phyloP scores from a whole-genome alignment of 2,797 vertebrate genomes.

The Silurus aristotelis region DNA sequence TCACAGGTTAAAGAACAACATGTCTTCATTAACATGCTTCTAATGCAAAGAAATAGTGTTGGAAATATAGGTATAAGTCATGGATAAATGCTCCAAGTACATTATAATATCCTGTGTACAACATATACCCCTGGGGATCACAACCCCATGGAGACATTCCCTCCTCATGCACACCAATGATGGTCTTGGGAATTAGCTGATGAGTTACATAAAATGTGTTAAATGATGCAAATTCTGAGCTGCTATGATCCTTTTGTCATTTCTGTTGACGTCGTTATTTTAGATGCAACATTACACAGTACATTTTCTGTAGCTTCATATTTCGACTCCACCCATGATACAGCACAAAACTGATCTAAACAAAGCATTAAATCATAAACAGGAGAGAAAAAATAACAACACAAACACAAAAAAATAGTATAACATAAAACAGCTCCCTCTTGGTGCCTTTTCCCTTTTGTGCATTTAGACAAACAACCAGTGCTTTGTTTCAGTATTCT shows the following conservation, averaged over 20 bases:
- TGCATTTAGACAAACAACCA: constrained; percentile 43
- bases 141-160: background rate
- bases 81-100: background rate
- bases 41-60: background rate
- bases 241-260: background rate
- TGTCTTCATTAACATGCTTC: background rate
- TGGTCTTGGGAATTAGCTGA: background rate
- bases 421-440: constrained; percentile 26
- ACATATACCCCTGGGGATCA: background rate
- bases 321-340: background rate
- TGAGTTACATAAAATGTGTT: background rate
- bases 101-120: background rate
- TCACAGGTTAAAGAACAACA: background rate
- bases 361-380: constrained; percentile 1
- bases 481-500: constrained; percentile 27
- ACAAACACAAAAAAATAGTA: constrained; percentile 25
- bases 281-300: background rate
- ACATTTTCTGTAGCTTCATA: background rate
- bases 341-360: background rate
- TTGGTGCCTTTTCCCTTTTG: constrained; percentile 23
- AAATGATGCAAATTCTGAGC: background rate
- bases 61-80: background rate
- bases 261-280: background rate
- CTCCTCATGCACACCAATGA: background rate
- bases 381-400: background rate